Conservation (phyloP, 2,888 invertebrate species). For the Pterostichus niger region DNA sequence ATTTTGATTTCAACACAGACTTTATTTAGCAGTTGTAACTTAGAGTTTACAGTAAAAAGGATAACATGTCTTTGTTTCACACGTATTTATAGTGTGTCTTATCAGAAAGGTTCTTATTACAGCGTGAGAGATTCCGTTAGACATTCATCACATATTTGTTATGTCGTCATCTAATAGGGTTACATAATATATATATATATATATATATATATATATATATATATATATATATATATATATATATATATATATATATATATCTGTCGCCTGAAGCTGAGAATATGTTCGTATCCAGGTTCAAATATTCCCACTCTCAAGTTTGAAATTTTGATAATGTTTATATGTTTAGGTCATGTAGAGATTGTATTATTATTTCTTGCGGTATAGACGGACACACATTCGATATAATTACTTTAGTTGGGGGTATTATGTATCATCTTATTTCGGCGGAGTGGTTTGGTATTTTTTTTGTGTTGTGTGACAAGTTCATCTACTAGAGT, state of each 20-base stretch:
- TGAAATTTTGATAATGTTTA: slow-evolving; percentile 4
- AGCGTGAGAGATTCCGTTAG: neutral
- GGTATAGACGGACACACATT: slow-evolving; percentile 52
- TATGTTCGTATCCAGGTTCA: slow-evolving; percentile 6
- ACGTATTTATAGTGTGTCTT: too few relatives aligned
- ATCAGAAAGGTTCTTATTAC: too few relatives aligned
- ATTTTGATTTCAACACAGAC: too few relatives aligned
- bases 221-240: too few relatives aligned
- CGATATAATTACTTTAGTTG: slow-evolving; percentile 58
- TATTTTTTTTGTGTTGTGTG: slow-evolving; percentile 19
- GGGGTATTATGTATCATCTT: slow-evolving; percentile 20
- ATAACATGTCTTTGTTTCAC: too few relatives aligned
- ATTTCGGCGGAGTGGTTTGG: slow-evolving; percentile 20
- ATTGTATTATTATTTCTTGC: slow-evolving; percentile 20
- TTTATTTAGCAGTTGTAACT: too few relatives aligned
- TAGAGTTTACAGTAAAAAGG: too few relatives aligned
- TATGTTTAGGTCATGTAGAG: slow-evolving; percentile 1
- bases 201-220: too few relatives aligned
- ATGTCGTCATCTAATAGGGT: too few relatives aligned
- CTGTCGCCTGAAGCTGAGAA: slow-evolving; percentile 9
- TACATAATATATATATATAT: too few relatives aligned
- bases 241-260: too few relatives aligned
- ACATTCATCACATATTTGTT: too few relatives aligned
- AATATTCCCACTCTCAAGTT: slow-evolving; percentile 12
- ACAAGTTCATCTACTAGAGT: slow-evolving; percentile 47